Evolutionary conservation across 2,113 vertebrate genomes (phyloP).

Genomic region (Oplegnathus fasciatus): DNA sequence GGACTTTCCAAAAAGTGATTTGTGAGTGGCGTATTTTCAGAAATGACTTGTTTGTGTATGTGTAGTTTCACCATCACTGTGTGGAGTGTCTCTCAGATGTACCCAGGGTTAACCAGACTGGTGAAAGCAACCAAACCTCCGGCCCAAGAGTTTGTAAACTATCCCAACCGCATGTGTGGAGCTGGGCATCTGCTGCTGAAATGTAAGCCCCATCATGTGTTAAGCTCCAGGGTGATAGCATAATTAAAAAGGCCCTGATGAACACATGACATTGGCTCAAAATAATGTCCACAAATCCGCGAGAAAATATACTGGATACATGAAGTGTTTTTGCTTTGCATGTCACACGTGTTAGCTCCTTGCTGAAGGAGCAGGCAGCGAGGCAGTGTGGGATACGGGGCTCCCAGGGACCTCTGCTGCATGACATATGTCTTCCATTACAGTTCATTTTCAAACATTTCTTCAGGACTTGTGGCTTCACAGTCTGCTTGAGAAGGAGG

Average conservation of each 20-base stretch:
- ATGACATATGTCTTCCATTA: slow-evolving; percentile 86
- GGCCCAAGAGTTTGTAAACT: slow-evolving; percentile 84
- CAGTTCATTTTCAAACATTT: slow-evolving; percentile 79
- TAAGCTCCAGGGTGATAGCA: slow-evolving; percentile 56
- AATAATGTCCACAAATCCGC: slow-evolving; percentile 54
- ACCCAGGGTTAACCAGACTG: slow-evolving; percentile 75
- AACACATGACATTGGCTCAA: slow-evolving; percentile 53
- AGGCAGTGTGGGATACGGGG: slow-evolving; percentile 53
- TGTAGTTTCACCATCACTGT: slow-evolving; percentile 16
- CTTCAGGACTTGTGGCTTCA: slow-evolving; percentile 83
- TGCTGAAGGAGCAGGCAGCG: slow-evolving; percentile 51
- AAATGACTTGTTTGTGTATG: slow-evolving; percentile 36
- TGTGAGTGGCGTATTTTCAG: slow-evolving; percentile 6
- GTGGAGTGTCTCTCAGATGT: slow-evolving; percentile 54
- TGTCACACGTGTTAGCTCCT: slow-evolving; percentile 35
- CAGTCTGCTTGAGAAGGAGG: slow-evolving; percentile 80
- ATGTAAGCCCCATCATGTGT: slow-evolving; percentile 48
- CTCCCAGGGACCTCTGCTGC: slow-evolving; percentile 70
- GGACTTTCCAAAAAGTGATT: slow-evolving; percentile 19
- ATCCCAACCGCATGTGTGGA: slow-evolving; percentile 71
- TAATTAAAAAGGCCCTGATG: slow-evolving; percentile 72
- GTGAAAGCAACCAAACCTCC: slow-evolving; percentile 77
- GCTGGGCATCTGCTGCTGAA: slow-evolving; percentile 62
- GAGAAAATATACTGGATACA: slow-evolving; percentile 50
- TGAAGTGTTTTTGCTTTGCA: slow-evolving; percentile 14